A percentile compares a stretch with the other conserved stretches of the same genome.
These are phyloP conservation scores for Ostrea edulis DNA, from an alignment of 1,140 invertebrate genomes.

Conservation along the genomic window DNA sequence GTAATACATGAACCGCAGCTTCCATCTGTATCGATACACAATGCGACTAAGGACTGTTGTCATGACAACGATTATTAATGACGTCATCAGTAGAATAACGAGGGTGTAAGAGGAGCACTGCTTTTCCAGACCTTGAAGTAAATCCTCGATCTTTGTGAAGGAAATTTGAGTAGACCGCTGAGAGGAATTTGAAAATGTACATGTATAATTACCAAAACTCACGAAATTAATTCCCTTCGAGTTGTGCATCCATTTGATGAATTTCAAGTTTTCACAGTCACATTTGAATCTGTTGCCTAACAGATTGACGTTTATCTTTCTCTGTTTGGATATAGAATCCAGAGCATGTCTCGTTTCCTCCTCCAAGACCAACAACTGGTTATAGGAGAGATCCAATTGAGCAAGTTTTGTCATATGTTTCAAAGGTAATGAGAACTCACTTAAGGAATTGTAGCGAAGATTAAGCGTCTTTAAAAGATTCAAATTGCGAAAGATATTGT, in stretches of 20 bases:
- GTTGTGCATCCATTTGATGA: neutral
- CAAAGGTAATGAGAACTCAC: neutral
- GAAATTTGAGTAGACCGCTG: no score
- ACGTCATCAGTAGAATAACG: neutral
- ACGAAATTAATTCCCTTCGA: neutral
- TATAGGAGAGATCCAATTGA: slow-evolving; percentile 4
- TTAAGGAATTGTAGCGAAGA: neutral
- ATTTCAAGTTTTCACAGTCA: slow-evolving; percentile 8
- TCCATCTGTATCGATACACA: slow-evolving; percentile 19
- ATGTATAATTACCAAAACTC: neutral
- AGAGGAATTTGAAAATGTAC: neutral
- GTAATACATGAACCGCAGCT: slow-evolving; percentile 10
- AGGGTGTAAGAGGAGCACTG: slow-evolving; percentile 4
- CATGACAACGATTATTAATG: neutral
- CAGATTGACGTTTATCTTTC: neutral
- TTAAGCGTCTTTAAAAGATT: neutral
- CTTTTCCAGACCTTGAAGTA: neutral
- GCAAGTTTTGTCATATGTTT: neutral
- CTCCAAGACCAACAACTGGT: neutral
- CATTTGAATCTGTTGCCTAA: neutral
- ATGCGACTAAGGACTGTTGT: slow-evolving; percentile 4
- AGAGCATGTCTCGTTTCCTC: neutral
- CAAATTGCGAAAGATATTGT: neutral
- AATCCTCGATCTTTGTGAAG: neutral
- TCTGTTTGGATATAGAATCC: neutral